phyloP scores from a whole-genome alignment of 1,140 invertebrate species.

The Bombus superbus region DNA sequence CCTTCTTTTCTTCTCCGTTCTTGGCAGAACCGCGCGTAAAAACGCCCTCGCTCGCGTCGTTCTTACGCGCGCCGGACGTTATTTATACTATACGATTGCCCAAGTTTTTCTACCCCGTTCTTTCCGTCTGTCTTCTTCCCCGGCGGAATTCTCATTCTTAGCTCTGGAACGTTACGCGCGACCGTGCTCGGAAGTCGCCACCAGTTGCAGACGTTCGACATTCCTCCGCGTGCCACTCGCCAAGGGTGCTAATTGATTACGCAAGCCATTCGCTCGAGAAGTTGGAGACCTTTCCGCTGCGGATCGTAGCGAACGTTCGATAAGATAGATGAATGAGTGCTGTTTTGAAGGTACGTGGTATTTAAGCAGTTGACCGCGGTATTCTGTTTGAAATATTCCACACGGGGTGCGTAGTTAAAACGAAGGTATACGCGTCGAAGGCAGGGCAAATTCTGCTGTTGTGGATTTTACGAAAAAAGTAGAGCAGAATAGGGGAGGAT shows the following conservation, averaged over 20 bases:
- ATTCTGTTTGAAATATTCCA: neutral
- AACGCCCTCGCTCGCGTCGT: neutral
- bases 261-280: conserved; percentile 8
- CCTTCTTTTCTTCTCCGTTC: neutral
- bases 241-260: conserved; percentile 37
- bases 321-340: neutral
- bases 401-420: no score
- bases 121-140: neutral
- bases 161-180: neutral
- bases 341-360: neutral
- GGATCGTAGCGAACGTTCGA: neutral
- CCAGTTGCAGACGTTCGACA: neutral
- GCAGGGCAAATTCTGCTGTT: no score
- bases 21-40: neutral
- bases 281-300: neutral
- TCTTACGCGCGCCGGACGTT: conserved; percentile 6
- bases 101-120: neutral
- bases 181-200: neutral
- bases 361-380: neutral
- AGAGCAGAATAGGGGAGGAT: no score
- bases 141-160: neutral
- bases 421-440: no score
- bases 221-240: conserved; percentile 21
- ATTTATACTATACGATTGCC: conserved; percentile 26
- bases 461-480: no score